Base-by-base conservation (phyloP, 2,113 vertebrate species). In the Rhinichthys klamathensis region DNA sequence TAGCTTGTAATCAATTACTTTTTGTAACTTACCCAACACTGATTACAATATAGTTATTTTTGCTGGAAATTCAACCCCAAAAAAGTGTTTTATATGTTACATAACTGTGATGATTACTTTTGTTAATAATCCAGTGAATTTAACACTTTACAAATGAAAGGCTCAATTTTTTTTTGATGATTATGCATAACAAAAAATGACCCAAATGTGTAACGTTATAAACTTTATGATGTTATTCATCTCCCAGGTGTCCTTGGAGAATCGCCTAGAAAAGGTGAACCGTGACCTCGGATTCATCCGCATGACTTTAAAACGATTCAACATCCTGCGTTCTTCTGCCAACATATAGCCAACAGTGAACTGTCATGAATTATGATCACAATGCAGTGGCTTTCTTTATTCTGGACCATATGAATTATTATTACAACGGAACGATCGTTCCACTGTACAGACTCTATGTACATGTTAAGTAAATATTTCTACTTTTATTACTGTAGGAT, bases 301-400 rank as follows among this genome's bases (percentile, higher is more conserved):
- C 46, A 99, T 99, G 97, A 98, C 95, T 21, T 93, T 99, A 90
- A 99, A 99, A 93, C 96, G 94, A 89, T 98, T 97, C 86, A 96
- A 98, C 27, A 90, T 99, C 88, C 93, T 99, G 73, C 96, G 95
- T 58, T 96, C 97, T 72, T 99, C 97, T 85, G 94, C 96, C 75
- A 97, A 98, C 88, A 94, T 95, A n/a, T 98, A 93, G 93, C 95
- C 90, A 54, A 92, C 94, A 88, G 44, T 86, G 83, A 90, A 85
- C 86, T 82, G 70, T 76, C 18, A 73, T 86, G 83, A 78, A 61
- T 61, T 88, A 86, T 54, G 73, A 84, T 80, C 35, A 41, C 69
- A 38, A n/a, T 44, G 6, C 51, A 21, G 51, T 54, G 5, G 1
- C 51, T 54, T 54, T 54, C 76, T 60, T n/a, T n/a, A 60, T 38